Evolutionary conservation across 2,113 vertebrate genomes (phyloP).

Genomic region (Oenanthe melanoleuca): DNA sequence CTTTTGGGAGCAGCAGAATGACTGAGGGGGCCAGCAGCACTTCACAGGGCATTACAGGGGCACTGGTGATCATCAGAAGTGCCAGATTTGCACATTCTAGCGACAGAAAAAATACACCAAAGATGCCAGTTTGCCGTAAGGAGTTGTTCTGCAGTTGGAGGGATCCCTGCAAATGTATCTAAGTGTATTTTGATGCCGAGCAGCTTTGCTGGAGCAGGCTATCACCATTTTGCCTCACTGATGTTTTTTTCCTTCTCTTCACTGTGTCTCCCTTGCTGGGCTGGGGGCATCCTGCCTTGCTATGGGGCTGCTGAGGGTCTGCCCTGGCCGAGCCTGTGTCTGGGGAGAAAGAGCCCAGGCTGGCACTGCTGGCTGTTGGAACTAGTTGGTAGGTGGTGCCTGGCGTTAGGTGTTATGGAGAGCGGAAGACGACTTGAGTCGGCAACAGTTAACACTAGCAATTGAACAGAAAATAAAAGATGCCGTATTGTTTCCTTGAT

Average conservation of each 20-base stretch:
- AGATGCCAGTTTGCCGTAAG: neutral
- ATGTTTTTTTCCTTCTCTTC: neutral
- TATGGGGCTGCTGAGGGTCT: neutral
- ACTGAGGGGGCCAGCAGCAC: neutral
- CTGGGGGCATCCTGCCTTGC: neutral
- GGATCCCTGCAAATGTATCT: neutral
- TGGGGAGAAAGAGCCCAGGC: neutral
- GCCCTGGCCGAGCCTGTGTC: neutral
- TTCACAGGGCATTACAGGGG: neutral
- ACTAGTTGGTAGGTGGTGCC: slow-evolving; percentile 65
- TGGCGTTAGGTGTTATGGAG: slow-evolving; percentile 70
- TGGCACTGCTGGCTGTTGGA: slow-evolving; percentile 65
- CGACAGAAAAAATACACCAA: neutral
- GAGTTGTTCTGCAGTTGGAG: neutral
- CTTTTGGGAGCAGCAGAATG: neutral
- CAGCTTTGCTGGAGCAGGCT: neutral
- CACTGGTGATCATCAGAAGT: neutral
- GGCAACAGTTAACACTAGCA: slow-evolving; percentile 71
- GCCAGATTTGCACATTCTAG: neutral
- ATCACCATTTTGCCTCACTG: neutral
- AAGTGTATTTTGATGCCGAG: neutral
- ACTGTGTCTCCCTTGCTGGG: neutral
- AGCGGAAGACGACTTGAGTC: slow-evolving; percentile 67
- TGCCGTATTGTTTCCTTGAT: slow-evolving; percentile 71
- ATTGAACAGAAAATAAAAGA: slow-evolving; percentile 70